Conservation (phyloP, 2,113 vertebrate species). For the Callipepla californica region DNA sequence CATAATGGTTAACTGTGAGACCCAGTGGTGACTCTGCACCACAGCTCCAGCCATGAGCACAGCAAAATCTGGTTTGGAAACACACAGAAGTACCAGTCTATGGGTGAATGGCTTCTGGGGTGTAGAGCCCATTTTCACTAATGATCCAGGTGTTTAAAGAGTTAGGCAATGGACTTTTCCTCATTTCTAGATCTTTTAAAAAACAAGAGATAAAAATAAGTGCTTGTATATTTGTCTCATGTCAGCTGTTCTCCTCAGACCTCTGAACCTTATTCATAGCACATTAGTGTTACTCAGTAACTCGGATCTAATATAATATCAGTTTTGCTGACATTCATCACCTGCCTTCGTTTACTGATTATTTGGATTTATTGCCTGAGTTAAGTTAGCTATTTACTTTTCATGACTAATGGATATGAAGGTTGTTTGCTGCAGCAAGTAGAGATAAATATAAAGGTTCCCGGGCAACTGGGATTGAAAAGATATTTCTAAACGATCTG, state of each 20-base stretch:
- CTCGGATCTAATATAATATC: conserved; percentile 7
- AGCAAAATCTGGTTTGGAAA: background rate
- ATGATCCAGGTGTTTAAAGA: background rate
- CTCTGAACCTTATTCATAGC: conserved; percentile 45
- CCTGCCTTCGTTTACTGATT: conserved; percentile 66
- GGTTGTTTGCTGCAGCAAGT: conserved; percentile 36
- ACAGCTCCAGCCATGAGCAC: background rate
- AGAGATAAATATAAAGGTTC: conserved; percentile 18
- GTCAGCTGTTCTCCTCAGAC: conserved; percentile 48
- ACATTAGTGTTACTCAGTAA: conserved; percentile 69
- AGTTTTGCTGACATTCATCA: conserved; percentile 62
- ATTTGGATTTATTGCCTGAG: conserved; percentile 68
- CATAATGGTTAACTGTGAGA: background rate
- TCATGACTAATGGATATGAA: conserved; percentile 63
- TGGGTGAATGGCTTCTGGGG: background rate
- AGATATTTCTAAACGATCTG: background rate
- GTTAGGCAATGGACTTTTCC: background rate
- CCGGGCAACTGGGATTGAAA: conserved; percentile 44
- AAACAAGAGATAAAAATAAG: conserved; percentile 20
- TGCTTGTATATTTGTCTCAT: background rate
- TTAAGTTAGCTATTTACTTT: conserved; percentile 67
- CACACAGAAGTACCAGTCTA: accelerated
- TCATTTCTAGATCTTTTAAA: background rate
- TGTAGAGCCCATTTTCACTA: background rate
- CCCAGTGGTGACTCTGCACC: background rate